Base-by-base conservation (phyloP, 2,797 vertebrate species). In the Emydoidea blandingii region DNA sequence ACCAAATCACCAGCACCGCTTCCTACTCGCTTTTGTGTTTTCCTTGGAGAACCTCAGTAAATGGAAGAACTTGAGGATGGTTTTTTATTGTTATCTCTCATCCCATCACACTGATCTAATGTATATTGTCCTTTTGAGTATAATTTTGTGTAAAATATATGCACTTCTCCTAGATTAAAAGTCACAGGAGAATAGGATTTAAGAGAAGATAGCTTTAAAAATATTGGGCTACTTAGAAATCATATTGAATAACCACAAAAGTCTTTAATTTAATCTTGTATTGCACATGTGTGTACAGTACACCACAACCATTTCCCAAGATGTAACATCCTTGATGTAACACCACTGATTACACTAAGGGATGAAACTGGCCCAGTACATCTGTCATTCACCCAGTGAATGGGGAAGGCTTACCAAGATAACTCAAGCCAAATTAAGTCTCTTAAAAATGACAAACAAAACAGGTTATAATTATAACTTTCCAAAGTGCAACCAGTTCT, bases 361-460 rank as follows among this genome's bases (percentile, higher is more conserved):
- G 72, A 59, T 84, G 15, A 85, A 87, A 16, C 57, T 9, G 83
- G 78, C 54, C 21, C 41, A 25, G 7, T 18, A 8, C 31, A 88
- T 68, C 85, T 83, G 62, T 88, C 53, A 85, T 37, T 95, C 4
- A 0, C 89, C 91, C 83, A 92, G 92, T 72, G 83, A 47, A 31
- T 86, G 2, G 8, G 83, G 19, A 81, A 91, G 90, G 92, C 89
- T 92, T 93, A 31, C 15, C 57, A 85, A 62, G 72, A 93, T 95
- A 91, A 85, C 34, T 85, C 65, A 59, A 95, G 94, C 59, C 27
- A 76, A 44, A 91, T 83, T 85, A 91, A 95, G 91, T 44, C n/a
- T 89, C 47, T 88, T 86, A 47, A 44, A 47, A 44, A 87, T 3
- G 84, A 65, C 53, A 94, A 91, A 5, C 25, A 83, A 94, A 96